phyloP scores from a whole-genome alignment of 1,140 invertebrate species.

The Hylaeus anthracinus region DNA sequence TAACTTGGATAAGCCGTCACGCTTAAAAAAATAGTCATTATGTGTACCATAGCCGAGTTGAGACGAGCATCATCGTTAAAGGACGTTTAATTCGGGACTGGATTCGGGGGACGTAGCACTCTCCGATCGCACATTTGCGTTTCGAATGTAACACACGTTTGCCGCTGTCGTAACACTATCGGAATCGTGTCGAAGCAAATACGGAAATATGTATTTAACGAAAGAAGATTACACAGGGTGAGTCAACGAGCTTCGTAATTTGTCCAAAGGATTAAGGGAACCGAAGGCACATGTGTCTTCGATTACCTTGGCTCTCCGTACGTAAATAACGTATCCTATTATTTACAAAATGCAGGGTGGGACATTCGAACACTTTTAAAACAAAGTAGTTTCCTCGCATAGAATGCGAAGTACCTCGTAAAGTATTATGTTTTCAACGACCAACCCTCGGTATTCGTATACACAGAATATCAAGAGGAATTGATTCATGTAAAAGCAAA shows the following conservation, averaged over 20 bases:
- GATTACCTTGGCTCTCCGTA: too few species aligned
- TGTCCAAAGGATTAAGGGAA: too few species aligned
- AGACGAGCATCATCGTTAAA: conserved; percentile 39
- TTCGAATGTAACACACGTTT: conserved; percentile 51
- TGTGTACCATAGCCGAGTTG: conserved; percentile 51
- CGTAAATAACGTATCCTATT: too few species aligned
- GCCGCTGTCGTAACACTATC: conserved; percentile 53
- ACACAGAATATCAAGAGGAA: too few species aligned
- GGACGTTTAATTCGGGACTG: conserved; percentile 40
- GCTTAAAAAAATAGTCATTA: conserved; percentile 33
- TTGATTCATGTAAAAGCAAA: too few species aligned
- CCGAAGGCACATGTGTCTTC: too few species aligned
- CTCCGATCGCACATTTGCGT: conserved; percentile 21
- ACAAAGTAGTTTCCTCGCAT: too few species aligned
- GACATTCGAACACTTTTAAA: too few species aligned
- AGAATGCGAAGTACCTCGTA: too few species aligned
- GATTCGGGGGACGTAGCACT: conserved; percentile 57
- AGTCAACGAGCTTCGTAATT: neutral
- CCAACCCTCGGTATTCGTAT: too few species aligned
- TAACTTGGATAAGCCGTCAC: conserved; percentile 4
- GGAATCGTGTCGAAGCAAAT: neutral
- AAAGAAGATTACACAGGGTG: neutral
- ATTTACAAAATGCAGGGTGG: too few species aligned
- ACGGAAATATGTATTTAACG: neutral
- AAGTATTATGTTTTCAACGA: too few species aligned